Base-by-base conservation (phyloP, 92 coral and sea anemone species). In the Phenganax marumi region DNA sequence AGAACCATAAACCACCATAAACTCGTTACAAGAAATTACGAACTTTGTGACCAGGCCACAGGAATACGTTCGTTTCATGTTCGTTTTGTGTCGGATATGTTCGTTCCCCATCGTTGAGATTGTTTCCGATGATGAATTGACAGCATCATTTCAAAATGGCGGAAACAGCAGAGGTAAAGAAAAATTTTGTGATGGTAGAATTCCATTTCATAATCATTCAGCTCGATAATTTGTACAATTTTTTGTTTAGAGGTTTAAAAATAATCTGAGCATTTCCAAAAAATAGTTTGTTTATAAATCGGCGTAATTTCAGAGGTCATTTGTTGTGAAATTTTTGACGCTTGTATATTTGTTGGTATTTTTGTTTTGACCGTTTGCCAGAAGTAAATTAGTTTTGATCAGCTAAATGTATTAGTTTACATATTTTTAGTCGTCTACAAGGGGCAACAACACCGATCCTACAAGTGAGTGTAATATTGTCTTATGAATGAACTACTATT, bases 151-250 rank as follows among this genome's bases (percentile, higher is more conserved):
- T 87, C 90, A 91, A 93, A 93, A 93, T 93, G 97, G 97, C 93
- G 89, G 97, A 93, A 87, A 75, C 89, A 58, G 74, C 92, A 68
- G 92, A 92, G 89, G 97, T 93, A 87, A 81, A 93, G 83, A 62
- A 75, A 70, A 80, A 87, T 58, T 68, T 52, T 51, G 17, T 73
- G 52, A 72, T 84, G 84, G 75, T 87, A 72, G 78, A 83, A 49
- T 51, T 80, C 55, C 76, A 72, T 81, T 87, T 84, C 62, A 56
- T 61, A 47, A 12, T 66, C 22, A 55, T 68, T 50, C 11, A 12
- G 1, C 11, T 3, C 33, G 18, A 22, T 61, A 78, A 24, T 58
- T 61, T 23, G 12, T 53, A 60, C 51, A 61, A 33, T 78, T 78
- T 61, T 61, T 23, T 61, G 11, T 33, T 11, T 54, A 76, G 24